These are phyloP conservation scores for Kryptopterus vitreolus DNA, from an alignment of 2,797 vertebrate species.

Conservation along the genomic window DNA sequence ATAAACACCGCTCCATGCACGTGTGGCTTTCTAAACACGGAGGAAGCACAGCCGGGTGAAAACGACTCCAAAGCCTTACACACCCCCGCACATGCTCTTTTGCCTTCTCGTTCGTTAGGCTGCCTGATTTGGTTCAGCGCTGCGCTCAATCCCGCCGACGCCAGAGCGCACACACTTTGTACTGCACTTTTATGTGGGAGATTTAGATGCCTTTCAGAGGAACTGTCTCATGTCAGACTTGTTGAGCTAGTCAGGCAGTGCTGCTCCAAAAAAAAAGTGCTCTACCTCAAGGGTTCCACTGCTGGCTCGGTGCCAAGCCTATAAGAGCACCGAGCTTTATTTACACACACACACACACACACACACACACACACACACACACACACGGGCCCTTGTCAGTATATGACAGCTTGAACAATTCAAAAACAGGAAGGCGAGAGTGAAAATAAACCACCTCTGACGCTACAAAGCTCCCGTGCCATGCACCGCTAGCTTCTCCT, in stretches of 20 bases:
- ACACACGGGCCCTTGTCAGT: constrained; percentile 25
- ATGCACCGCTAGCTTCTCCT: constrained; percentile 9
- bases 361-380: constrained; percentile 47
- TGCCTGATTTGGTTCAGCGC: constrained; percentile 15
- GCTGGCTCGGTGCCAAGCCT: constrained; percentile 48
- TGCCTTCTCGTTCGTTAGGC: constrained; percentile 23
- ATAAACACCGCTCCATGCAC: constrained; percentile 35
- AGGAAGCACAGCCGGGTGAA: constrained; percentile 17
- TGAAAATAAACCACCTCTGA: constrained; percentile 6
- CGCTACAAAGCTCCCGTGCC: background rate
- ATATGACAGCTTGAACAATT: constrained; percentile 13
- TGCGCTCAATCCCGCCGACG: background rate
- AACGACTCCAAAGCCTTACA: constrained; percentile 1
- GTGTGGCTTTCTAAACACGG: constrained; percentile 20
- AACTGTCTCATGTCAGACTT: constrained; percentile 59
- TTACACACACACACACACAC: constrained; percentile 50
- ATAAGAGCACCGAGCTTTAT: constrained; percentile 42
- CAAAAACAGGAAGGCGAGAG: constrained; percentile 8
- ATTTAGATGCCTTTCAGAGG: constrained; percentile 32
- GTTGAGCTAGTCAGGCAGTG: constrained; percentile 59
- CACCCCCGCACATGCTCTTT: constrained; percentile 5
- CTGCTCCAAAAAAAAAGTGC: constrained; percentile 57
- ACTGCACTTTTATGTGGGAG: background rate
- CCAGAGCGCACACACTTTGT: background rate
- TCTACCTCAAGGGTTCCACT: constrained; percentile 57